Base-by-base conservation (phyloP, 2,113 vertebrate genomes). In the Atractosteus spatula region DNA sequence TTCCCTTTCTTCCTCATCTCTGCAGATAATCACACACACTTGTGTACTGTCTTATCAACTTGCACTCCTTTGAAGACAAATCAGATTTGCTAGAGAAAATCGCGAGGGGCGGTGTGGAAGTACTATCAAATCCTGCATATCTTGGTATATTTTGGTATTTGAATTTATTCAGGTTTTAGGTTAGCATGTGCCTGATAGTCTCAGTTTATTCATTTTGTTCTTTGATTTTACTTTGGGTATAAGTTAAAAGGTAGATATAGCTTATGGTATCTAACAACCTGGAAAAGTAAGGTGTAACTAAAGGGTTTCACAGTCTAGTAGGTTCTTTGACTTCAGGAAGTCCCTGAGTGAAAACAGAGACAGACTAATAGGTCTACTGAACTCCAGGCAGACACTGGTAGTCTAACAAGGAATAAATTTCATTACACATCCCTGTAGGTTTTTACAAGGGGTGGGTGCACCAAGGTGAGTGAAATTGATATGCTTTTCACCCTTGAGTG, bases 331-430 rank as follows among this genome's bases (percentile, higher is more conserved):
- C 83, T 83, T 75, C 87, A 91, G 89, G 89, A 91, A 92, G 89
- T 87, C 87, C 87, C 85, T 87, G 89, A 90, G 84, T 85, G 82
- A 90, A 91, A 91, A 85, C 90, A 91, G 89, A 88, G 81, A 80
- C 78, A 17, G 76, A 65, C 76, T 79, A 82, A 81, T 81, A 79
- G 77, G 77, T 54, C 77, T 73, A 66, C 64, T 51, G 55, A 71
- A 55, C 76, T 47, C 59, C 64, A 42, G 41, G 69, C 64, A 42
- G 41, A 66, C 72, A 41, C 67, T 41, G 72, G 63, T 66, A 51
- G 51, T 42, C 74, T 86, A 87, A 92, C 89, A 91, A 89, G 89
- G 89, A 78, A 78, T 82, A 76, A 81, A 79, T 90, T 91, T 90
- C 89, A 90, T 74, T 12, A 76, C 69, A 8, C 42, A 69, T 84